phyloP scores from a whole-genome alignment of 2,797 vertebrate genomes.

The Heliangelus exortis region DNA sequence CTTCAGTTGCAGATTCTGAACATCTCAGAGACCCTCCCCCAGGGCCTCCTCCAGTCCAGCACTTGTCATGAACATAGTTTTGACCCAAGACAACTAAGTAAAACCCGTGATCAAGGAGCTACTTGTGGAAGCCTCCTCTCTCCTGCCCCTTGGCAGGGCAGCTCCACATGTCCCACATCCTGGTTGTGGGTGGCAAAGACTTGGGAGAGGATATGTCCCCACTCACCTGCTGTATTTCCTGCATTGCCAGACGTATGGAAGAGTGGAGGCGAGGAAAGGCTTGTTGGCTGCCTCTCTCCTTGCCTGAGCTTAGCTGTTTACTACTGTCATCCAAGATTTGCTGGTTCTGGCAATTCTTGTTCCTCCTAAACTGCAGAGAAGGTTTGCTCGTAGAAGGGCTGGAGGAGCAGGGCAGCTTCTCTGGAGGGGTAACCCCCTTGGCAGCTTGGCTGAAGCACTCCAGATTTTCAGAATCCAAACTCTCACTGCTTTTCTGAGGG shows the following conservation, averaged over 20 bases:
- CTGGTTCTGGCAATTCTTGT: neutral
- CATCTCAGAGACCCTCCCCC: neutral
- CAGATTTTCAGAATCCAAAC: constrained; percentile 70
- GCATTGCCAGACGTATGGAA: constrained; percentile 77
- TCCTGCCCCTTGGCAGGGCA: neutral
- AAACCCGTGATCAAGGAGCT: neutral
- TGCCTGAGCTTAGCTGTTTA: neutral
- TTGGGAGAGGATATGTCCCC: neutral
- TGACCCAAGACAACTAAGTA: neutral
- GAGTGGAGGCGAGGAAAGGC: constrained; percentile 67
- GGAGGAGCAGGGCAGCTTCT: neutral
- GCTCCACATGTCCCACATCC: rapidly evolving
- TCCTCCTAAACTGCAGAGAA: constrained; percentile 28
- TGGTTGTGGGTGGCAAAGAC: neutral
- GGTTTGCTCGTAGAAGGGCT: neutral
- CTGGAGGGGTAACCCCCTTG: neutral
- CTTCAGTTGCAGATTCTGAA: neutral
- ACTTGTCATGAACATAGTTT: neutral
- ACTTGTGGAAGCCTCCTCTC: neutral
- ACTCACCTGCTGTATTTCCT: constrained; percentile 76
- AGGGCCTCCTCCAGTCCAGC: neutral
- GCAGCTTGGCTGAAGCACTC: neutral
- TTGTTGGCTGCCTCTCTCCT: neutral
- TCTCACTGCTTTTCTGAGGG: constrained; percentile 64
- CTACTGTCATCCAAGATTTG: neutral